phyloP scores from a whole-genome alignment of 2,113 vertebrate species.

The pig (Sus scrofa) region T2T-Sscrofa CM000826.6:47253501-47254000 shows the following conservation, averaged over 20 bases:
- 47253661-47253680: not conserved
- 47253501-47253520: slow-evolving; percentile 40
- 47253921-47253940: no score
- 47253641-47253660: not conserved
- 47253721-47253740: not conserved
- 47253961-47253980: no score
- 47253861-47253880: no score
- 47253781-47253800: not conserved
- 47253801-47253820: not conserved
- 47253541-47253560: slow-evolving; percentile 33
- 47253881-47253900: no score
- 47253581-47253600: slow-evolving; percentile 35
- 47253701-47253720: not conserved
- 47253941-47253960: no score
- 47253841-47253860: not conserved
- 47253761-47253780: not conserved
- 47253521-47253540: not conserved
- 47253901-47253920: no score
- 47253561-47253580: not conserved
- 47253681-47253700: not conserved
- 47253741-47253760: not conserved
- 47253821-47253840: not conserved
- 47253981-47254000: no score
- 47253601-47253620: not conserved
- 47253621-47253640: not conserved